A percentile compares a stretch with the other conserved stretches of the same genome.
phyloP scores from a whole-genome alignment of 2,113 vertebrate genomes.

The Picathartes gymnocephalus region DNA sequence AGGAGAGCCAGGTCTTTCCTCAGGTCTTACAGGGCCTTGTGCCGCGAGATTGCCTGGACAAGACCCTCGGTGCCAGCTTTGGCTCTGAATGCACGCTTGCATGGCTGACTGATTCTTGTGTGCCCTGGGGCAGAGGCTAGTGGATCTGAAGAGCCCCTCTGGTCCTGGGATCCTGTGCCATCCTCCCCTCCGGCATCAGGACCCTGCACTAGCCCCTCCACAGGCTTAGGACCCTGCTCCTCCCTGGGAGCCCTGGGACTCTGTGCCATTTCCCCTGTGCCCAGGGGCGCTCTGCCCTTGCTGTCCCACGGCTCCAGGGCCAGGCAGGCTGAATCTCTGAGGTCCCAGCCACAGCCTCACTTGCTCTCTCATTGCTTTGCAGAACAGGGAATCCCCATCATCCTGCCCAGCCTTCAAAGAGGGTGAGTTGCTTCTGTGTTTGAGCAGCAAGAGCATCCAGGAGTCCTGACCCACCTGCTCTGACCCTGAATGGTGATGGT shows the following conservation, averaged over 20 bases:
- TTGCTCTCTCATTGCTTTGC: slow-evolving; percentile 21
- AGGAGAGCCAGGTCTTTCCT: neutral
- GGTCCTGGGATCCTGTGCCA: neutral
- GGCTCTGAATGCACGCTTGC: neutral
- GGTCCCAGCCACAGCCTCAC: neutral
- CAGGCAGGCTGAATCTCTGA: neutral
- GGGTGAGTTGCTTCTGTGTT: slow-evolving; percentile 72
- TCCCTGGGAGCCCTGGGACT: neutral
- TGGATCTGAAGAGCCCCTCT: neutral
- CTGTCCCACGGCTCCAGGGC: neutral
- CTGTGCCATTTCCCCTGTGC: neutral
- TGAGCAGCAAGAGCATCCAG: neutral
- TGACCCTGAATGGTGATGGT: neutral
- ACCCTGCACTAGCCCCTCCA: neutral
- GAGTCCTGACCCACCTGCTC: neutral
- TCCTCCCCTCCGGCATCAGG: neutral
- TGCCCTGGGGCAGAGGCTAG: neutral
- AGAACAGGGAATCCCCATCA: slow-evolving; percentile 69
- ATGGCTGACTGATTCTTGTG: neutral
- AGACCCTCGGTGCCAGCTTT: neutral
- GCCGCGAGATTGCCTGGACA: neutral
- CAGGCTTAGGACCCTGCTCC: neutral
- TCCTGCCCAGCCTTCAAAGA: slow-evolving; percentile 77
- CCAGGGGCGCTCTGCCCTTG: rapidly evolving
- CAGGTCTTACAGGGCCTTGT: neutral